Evolutionary conservation across 2,113 vertebrate species (phyloP).

Genomic region (Isichthys henryi): DNA sequence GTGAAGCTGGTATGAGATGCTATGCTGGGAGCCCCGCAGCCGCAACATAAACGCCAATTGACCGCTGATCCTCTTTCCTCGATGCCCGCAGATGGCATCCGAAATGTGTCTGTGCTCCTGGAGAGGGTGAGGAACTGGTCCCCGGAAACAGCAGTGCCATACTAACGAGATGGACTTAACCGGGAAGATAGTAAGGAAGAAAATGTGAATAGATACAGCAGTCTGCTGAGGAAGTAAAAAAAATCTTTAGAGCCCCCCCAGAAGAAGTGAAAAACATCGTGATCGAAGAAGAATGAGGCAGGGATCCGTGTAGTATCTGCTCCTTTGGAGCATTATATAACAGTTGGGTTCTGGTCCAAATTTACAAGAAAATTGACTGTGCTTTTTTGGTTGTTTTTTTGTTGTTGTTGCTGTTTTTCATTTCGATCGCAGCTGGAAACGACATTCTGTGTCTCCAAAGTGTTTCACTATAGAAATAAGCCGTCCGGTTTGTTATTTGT

Average conservation of each 20-base stretch:
- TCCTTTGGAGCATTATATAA: neutral
- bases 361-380: neutral
- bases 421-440: neutral
- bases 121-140: neutral
- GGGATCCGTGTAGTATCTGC: neutral
- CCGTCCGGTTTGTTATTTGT: neutral
- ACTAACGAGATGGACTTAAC: neutral
- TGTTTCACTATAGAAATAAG: neutral
- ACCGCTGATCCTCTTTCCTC: neutral
- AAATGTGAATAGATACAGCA: neutral
- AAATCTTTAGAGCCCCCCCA: neutral
- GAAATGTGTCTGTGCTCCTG: neutral
- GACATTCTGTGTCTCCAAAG: neutral
- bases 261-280: neutral
- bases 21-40: neutral
- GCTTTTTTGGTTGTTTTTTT: neutral
- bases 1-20: neutral
- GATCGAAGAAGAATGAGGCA: neutral
- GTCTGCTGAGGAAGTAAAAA: neutral
- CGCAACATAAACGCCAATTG: neutral
- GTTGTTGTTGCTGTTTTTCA: neutral
- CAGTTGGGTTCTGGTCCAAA: neutral
- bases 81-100: too few species aligned
- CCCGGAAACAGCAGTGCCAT: neutral
- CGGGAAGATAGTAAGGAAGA: neutral